Evolutionary conservation across 92 coral and sea anemone species (phyloP), one percentile per base, ranked within the genome.

Genomic region (Zoanthus solanderi): DNA sequence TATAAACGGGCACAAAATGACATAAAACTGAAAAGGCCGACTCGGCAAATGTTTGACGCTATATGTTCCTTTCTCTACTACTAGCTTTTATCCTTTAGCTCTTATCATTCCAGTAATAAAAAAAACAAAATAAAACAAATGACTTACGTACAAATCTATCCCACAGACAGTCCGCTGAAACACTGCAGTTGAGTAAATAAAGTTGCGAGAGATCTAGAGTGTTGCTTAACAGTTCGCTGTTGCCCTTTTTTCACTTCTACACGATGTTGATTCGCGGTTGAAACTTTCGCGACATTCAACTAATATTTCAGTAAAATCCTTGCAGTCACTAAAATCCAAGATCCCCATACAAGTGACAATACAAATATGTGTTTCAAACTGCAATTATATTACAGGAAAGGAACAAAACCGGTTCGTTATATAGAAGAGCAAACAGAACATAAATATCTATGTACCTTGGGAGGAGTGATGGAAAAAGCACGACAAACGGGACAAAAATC

Each of bases 191-290:
- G 28, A 77, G 42, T 30, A 30, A 48, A 34, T 18, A 13, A 50
- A 30, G 6, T 2, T 69, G 46, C 12, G 15, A 69, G 12, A 5
- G n/a, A n/a, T n/a, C n/a, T n/a, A n/a, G 14, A 34, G 45, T 76
- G 37, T 9, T 47, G 75, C 72, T 28, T 23, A 66, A 68, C 9
- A 65, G 42, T 66, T 66, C 66, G 75, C 85, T 67, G 66, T 75
- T 54, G 58, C 76, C 85, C 34, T 81, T 45, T 65, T 56, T 81
- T 81, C 66, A 44, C 47, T 81, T 61, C 60, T 81, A 81, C 16
- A 12, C 75, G 85, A 81, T 81, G 85, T 81, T 81, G 85, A 45
- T 81, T 81, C 85, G 85, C 85, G 85, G 85, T 81, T 81, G 75
- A 81, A 81, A 66, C 42, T 48, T 66, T 81, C 45, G 65, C 58